A percentile compares a stretch with the other conserved stretches of the same genome.
Evolutionary conservation across 2,113 vertebrate species (phyloP).

Genomic region (Dunckerocampus dactyliophorus): DNA sequence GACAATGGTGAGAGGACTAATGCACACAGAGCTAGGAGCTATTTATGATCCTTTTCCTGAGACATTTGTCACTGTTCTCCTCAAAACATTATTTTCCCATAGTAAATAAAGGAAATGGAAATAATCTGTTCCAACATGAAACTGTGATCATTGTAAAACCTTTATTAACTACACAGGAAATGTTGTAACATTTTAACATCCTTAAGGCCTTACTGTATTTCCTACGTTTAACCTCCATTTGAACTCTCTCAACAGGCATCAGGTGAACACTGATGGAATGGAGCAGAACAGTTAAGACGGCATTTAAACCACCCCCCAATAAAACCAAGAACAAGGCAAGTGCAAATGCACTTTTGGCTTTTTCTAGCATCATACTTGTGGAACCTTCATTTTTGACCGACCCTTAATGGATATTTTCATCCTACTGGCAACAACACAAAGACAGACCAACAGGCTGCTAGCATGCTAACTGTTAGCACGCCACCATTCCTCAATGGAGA

Average conservation of each 20-base stretch:
- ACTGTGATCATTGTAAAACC: too few species aligned
- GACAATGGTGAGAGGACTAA: conserved; percentile 80
- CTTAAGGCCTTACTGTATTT: too few species aligned
- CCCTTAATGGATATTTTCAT: conserved; percentile 15
- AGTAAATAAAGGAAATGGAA: too few species aligned
- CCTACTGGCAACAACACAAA: conserved; percentile 1
- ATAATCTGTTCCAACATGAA: too few species aligned
- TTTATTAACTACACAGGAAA: too few species aligned
- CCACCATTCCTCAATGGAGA: conserved; percentile 15
- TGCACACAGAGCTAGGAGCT: background rate
- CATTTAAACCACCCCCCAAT: too few species aligned
- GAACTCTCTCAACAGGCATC: conserved; percentile 47
- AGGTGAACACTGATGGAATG: conserved; percentile 48
- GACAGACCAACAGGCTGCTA: background rate
- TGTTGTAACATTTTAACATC: too few species aligned
- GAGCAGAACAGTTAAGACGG: background rate
- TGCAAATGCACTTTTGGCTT: background rate
- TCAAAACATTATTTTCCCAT: too few species aligned
- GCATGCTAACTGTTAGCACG: background rate
- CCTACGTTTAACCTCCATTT: background rate
- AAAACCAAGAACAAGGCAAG: background rate
- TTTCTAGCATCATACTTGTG: background rate
- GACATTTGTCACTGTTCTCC: too few species aligned
- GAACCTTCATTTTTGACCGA: background rate
- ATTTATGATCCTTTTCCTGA: conserved; percentile 42